Conservation (phyloP, 2,888 invertebrate species). For the Drosophila rellima region DNA sequence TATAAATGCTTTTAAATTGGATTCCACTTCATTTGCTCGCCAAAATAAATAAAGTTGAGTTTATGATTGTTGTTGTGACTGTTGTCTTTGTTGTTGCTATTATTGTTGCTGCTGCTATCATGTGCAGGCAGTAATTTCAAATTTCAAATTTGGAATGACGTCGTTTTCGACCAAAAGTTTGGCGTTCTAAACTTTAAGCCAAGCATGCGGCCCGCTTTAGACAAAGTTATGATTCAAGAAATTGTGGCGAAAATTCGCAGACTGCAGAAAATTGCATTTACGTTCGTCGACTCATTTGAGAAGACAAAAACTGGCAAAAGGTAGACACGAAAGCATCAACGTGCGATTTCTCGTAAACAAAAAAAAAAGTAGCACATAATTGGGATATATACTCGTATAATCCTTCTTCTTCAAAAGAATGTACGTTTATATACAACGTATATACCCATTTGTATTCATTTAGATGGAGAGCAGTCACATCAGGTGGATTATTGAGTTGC, state of each 20-base stretch:
- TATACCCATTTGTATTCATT: constrained; percentile 11
- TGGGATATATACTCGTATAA: background rate
- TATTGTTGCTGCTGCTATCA: constrained; percentile 21
- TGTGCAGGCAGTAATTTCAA: constrained; percentile 32
- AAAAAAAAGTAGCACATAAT: constrained; percentile 3
- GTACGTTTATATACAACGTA: background rate
- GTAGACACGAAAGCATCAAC: background rate
- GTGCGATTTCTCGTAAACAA: no score
- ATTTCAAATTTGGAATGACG: constrained; percentile 11
- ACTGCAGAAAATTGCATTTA: constrained; percentile 31
- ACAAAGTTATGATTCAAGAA: constrained; percentile 20
- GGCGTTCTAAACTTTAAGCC: constrained; percentile 14
- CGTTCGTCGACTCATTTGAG: background rate
- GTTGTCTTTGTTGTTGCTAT: background rate
- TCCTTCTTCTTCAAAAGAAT: background rate
- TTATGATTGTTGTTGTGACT: constrained; percentile 2
- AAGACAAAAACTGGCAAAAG: background rate
- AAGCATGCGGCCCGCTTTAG: constrained; percentile 12
- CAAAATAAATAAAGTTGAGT: constrained; percentile 50
- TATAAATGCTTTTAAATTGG: constrained; percentile 45
- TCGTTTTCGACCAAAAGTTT: constrained; percentile 16
- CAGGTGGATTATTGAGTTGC: constrained; percentile 34
- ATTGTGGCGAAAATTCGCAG: constrained; percentile 6
- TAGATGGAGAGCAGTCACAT: constrained; percentile 3
- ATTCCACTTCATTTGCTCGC: constrained; percentile 51